Conservation (phyloP, 2,797 vertebrate species). For the Alosa sapidissima region DNA sequence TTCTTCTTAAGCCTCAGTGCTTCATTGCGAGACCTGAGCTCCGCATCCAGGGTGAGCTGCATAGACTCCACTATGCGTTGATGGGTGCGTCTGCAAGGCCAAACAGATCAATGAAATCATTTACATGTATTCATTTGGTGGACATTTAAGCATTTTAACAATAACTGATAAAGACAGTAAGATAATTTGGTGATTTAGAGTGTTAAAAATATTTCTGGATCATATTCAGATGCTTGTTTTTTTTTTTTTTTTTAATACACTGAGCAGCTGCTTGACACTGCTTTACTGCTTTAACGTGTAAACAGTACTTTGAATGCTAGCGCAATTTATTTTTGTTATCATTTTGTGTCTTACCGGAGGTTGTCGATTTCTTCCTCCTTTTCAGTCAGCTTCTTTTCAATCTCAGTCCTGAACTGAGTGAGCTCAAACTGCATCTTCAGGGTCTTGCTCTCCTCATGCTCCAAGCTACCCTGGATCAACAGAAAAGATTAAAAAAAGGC, state of each 20-base stretch:
- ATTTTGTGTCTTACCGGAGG: slow-evolving; percentile 62
- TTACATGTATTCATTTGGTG: no score
- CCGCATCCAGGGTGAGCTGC: slow-evolving; percentile 84
- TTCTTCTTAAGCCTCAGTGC: slow-evolving; percentile 89
- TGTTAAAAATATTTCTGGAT: background rate
- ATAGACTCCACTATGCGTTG: slow-evolving; percentile 85
- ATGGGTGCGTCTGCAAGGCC: slow-evolving; percentile 78
- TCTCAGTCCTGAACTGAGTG: slow-evolving; percentile 84
- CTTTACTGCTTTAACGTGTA: background rate
- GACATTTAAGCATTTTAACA: no score
- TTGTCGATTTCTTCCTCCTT: slow-evolving; percentile 88
- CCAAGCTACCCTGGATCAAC: slow-evolving; percentile 82
- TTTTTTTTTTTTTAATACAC: no score
- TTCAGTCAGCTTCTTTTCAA: slow-evolving; percentile 85
- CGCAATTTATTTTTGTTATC: background rate
- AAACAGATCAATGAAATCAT: background rate
- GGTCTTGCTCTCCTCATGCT: slow-evolving; percentile 91
- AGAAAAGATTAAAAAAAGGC: background rate
- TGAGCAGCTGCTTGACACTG: background rate
- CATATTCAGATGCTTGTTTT: background rate
- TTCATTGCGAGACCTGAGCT: slow-evolving; percentile 83
- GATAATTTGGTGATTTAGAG: no score
- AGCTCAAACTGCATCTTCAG: slow-evolving; percentile 86
- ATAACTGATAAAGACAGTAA: no score
- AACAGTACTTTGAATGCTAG: background rate